phyloP scores from a whole-genome alignment of 2,113 vertebrate genomes.

The Heterotis niloticus region DNA sequence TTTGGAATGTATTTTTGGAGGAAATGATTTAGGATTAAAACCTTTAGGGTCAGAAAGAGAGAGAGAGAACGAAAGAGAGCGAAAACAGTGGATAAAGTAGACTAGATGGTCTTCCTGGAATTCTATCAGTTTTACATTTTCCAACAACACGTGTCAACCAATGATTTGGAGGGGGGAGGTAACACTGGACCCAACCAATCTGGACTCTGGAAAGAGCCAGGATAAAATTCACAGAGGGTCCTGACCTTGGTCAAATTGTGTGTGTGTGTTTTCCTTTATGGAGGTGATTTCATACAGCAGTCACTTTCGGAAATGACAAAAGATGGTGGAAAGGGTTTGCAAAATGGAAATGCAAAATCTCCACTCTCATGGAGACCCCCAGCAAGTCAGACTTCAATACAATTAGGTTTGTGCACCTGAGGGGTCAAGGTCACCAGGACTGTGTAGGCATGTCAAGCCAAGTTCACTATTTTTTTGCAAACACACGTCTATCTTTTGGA shows the following conservation, averaged over 20 bases:
- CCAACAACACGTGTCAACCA: background rate
- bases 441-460: background rate
- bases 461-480: background rate
- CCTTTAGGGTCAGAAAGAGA: background rate
- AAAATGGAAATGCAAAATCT: background rate
- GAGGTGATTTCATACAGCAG: background rate
- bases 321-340: background rate
- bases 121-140: background rate
- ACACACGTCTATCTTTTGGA: background rate
- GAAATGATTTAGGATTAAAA: background rate
- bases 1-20: constrained; percentile 1
- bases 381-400: background rate
- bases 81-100: background rate
- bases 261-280: background rate
- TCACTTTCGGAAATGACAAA: background rate
- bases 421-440: background rate
- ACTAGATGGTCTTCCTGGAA: background rate
- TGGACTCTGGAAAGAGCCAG: background rate
- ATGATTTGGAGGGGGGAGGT: background rate
- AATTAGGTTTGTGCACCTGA: too few relatives aligned
- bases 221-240: background rate
- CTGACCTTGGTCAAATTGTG: background rate
- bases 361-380: background rate
- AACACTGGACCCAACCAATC: constrained; percentile 5
- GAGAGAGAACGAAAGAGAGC: background rate